phyloP scores from a whole-genome alignment of 2,113 vertebrate genomes.

The Sigmodon hispidus region DNA sequence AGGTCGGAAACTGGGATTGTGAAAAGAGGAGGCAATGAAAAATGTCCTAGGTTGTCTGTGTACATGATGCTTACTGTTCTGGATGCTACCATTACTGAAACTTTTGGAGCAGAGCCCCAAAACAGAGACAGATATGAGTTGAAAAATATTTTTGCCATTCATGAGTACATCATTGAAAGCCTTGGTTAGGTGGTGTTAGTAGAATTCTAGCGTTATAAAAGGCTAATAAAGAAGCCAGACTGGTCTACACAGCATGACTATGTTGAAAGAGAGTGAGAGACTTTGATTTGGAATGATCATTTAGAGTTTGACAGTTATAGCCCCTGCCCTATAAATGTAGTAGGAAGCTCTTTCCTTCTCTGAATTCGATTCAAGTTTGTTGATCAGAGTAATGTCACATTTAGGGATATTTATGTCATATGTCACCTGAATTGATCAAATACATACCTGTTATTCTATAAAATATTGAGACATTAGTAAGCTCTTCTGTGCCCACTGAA shows the following conservation, averaged over 20 bases:
- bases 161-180: neutral
- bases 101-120: neutral
- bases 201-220: neutral
- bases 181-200: neutral
- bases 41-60: too few species aligned
- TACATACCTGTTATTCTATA: neutral
- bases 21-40: too few species aligned
- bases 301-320: neutral
- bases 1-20: rapidly evolving
- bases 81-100: neutral
- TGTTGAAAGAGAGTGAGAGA: neutral
- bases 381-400: neutral
- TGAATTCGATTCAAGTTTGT: neutral
- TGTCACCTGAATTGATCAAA: neutral
- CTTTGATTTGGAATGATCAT: neutral
- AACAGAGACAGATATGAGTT: neutral
- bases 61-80: neutral
- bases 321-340: neutral
- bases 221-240: neutral
- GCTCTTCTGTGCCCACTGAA: neutral
- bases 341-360: neutral
- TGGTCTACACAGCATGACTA: neutral
- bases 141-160: neutral
- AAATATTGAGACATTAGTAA: neutral
- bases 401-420: neutral